Evolutionary conservation across 2,888 invertebrate genomes (phyloP).

Genomic region (Noctua janthe): DNA sequence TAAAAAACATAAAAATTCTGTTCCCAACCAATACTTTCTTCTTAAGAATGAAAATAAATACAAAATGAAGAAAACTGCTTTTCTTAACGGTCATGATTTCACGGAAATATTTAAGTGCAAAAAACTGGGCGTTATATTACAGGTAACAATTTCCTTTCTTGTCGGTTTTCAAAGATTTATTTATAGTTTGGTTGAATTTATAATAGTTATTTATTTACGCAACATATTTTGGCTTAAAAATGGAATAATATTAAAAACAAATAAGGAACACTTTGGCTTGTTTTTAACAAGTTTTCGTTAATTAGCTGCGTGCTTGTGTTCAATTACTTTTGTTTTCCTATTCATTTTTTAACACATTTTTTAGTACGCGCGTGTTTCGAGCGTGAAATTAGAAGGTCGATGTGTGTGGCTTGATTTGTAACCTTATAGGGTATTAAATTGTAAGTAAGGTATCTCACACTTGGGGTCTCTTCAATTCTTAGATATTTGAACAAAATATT

Average conservation of each 20-base stretch:
- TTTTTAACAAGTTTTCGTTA: constrained; percentile 38
- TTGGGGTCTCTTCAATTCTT: neutral
- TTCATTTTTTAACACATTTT: constrained; percentile 40
- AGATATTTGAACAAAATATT: neutral
- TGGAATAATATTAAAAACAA: constrained; percentile 22
- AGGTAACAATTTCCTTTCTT: neutral
- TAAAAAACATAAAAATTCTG: constrained; percentile 15
- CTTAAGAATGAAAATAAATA: neutral
- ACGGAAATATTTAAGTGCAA: constrained; percentile 21
- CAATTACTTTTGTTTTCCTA: constrained; percentile 49
- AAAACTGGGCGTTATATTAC: neutral
- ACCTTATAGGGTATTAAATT: constrained; percentile 21
- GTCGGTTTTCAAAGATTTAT: neutral
- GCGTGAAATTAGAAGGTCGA: constrained; percentile 49
- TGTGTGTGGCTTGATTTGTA: constrained; percentile 8
- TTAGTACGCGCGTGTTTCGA: constrained; percentile 18
- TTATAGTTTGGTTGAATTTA: neutral
- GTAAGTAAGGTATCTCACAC: neutral
- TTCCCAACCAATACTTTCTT: neutral
- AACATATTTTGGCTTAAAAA: neutral
- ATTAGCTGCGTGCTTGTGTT: constrained; percentile 39
- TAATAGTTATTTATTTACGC: neutral
- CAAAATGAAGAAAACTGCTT: neutral
- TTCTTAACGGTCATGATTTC: constrained; percentile 14
- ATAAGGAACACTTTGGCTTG: constrained; percentile 39